Base-by-base conservation (phyloP, 2,888 invertebrate genomes). In the Mimumesa dahlbomi region DNA sequence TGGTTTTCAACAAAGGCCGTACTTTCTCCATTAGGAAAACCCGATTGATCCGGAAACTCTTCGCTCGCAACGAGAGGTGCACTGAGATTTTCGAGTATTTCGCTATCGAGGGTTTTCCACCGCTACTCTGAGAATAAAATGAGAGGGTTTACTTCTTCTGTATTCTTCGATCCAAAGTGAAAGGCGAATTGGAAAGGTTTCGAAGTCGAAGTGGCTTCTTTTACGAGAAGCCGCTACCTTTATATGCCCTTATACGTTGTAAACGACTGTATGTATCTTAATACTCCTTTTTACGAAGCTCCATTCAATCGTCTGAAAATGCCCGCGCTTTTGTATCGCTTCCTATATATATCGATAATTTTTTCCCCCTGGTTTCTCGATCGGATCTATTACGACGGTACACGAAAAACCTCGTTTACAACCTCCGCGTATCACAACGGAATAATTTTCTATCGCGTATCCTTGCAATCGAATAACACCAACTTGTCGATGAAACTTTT, bases 161-260 rank as follows among this genome's bases (percentile, higher is more conserved):
- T 67, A 73, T 57, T 66, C 62, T 54, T 29, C 59, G 72, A 69
- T 61, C 31, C 18, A 25, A 16, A 59, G 42, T 46, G 66, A 46
- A 46, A 58, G 19, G 42, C 49, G 62, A 73, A 78, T 78, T 79
- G 77, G 70, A 79, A 70, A 67, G 73, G 75, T 73, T 73, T 72
- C 54, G 64, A 48, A 21, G 46, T 29, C 21, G 56, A 29, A 53
- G 38, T 54, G 57, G 43, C 6, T 22, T 38, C 63, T 19, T 73
- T 71, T 62, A 62, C 50, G 46, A 48, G 29, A 18, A 11, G 9
- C 48, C 22, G 21, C 31, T 38, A 38, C 42, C 25, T 62, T 49
- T 57, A 52, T n/a, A n/a, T 58, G 25, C 49, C 46, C 62, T 62
- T 67, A 45, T 40, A 56, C 38, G 58, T 34, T 13, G 42, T 56